Conservation (phyloP, 2,888 invertebrate genomes). For the Archips crataeganus region DNA sequence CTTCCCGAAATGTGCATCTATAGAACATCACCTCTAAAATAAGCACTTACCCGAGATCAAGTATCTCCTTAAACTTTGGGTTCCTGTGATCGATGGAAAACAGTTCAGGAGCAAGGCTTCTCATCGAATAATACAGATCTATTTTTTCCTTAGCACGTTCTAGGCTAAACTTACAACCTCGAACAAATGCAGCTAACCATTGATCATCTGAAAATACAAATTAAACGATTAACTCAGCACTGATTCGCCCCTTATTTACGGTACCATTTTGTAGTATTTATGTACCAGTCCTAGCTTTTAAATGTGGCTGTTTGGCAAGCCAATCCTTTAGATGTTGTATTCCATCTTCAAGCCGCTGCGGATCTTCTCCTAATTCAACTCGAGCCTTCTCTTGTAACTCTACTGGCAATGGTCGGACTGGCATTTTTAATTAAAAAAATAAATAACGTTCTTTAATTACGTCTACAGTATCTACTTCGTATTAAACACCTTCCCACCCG, state of each 20-base stretch:
- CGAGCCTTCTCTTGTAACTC: constrained; percentile 79
- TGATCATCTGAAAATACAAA: constrained; percentile 83
- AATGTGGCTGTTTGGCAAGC: constrained; percentile 83
- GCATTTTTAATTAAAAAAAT: constrained; percentile 54
- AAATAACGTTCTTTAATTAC: background rate
- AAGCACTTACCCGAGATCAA: constrained; percentile 58
- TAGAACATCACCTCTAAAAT: background rate
- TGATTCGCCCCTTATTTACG: background rate
- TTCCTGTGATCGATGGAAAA: constrained; percentile 58
- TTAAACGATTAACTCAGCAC: background rate
- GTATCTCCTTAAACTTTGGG: constrained; percentile 60
- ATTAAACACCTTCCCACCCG: background rate
- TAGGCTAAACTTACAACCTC: constrained; percentile 88
- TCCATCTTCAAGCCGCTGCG: constrained; percentile 69
- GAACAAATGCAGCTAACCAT: constrained; percentile 86
- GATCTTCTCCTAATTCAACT: constrained; percentile 81
- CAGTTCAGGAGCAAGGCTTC: constrained; percentile 82
- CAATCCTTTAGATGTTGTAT: constrained; percentile 79
- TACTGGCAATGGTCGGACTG: constrained; percentile 67
- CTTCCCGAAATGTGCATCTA: background rate
- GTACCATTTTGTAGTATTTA: too few relatives aligned
- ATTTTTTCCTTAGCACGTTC: constrained; percentile 87
- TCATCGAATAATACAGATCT: constrained; percentile 85
- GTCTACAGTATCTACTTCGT: background rate
- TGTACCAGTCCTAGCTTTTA: constrained; percentile 83